A percentile compares a stretch with the other conserved stretches of the same genome.
These are phyloP conservation scores for Macquaria australasica DNA, from an alignment of 2,113 vertebrate species.

Conservation along the genomic window DNA sequence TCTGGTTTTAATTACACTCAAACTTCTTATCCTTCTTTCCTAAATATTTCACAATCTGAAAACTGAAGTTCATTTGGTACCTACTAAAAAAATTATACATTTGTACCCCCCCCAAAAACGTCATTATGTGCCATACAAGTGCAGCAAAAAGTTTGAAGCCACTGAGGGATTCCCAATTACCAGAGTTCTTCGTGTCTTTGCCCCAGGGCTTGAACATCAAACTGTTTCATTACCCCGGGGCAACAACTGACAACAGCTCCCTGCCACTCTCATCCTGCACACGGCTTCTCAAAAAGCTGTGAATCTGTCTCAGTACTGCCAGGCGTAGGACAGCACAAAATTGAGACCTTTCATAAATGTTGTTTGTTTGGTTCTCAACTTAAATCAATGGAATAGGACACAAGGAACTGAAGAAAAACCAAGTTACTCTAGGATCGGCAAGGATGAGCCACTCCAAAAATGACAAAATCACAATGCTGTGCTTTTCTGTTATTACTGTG, in stretches of 20 bases:
- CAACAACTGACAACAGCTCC: constrained; percentile 55
- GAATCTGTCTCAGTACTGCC: not conserved
- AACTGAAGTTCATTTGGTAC: constrained; percentile 4
- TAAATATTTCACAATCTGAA: not conserved
- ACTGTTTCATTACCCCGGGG: constrained; percentile 36
- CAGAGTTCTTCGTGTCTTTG: constrained; percentile 44
- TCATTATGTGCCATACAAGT: constrained; percentile 18
- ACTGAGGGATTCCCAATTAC: constrained; percentile 58
- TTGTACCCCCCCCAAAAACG: not conserved
- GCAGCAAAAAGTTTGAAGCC: constrained; percentile 18
- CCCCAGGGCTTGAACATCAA: constrained; percentile 48
- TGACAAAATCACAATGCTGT: not conserved
- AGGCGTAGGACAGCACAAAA: not conserved
- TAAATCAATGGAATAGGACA: not conserved
- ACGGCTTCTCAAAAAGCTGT: not conserved
- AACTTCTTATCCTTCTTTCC: not conserved
- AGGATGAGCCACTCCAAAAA: not conserved
- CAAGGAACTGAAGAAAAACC: too few relatives aligned
- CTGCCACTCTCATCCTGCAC: constrained; percentile 32
- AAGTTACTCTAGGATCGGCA: not conserved
- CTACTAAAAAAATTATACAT: not conserved
- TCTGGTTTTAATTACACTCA: not conserved
- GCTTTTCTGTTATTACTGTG: not conserved
- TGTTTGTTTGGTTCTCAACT: not conserved
- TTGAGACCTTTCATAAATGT: not conserved